phyloP scores from a whole-genome alignment of 2,113 vertebrate genomes.

The Chelonoidis abingdonii region DNA sequence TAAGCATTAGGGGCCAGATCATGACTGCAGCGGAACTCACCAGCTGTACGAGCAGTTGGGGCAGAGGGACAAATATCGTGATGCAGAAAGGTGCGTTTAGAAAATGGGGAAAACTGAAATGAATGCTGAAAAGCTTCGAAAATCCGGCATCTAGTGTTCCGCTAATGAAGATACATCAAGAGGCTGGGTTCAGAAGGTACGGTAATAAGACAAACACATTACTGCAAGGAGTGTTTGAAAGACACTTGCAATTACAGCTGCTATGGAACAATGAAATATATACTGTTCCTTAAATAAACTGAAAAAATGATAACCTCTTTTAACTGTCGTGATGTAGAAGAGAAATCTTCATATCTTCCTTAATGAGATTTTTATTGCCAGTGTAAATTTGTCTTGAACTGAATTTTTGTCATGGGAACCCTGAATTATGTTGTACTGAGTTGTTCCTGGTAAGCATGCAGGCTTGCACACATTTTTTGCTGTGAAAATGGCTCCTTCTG shows the following conservation, averaged over 20 bases:
- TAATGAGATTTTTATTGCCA: conserved; percentile 82
- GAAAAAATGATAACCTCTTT: conserved; percentile 73
- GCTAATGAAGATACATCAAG: conserved; percentile 47
- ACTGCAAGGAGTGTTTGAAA: conserved; percentile 54
- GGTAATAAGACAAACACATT: conserved; percentile 37
- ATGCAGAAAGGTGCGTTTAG: neutral
- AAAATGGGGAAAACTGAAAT: neutral
- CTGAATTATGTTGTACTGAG: conserved; percentile 78
- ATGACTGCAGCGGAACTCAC: neutral
- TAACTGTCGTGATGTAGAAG: conserved; percentile 62
- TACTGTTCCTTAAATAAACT: conserved; percentile 76
- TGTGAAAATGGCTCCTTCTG: conserved; percentile 84
- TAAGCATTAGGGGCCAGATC: conserved; percentile 1
- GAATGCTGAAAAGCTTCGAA: neutral
- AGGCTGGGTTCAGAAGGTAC: conserved; percentile 26
- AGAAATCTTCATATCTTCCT: conserved; percentile 77
- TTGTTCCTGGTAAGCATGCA: conserved; percentile 73
- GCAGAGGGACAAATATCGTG: neutral
- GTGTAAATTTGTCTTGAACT: conserved; percentile 79
- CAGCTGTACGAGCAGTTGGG: conserved; percentile 29
- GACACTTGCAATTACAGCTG: conserved; percentile 62
- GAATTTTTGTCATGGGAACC: conserved; percentile 82
- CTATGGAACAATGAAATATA: conserved; percentile 74
- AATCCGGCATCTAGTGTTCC: neutral
- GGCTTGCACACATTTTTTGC: conserved; percentile 74